Evolutionary conservation across 2,888 invertebrate genomes (phyloP).

Genomic region (Thera obeliscata): DNA sequence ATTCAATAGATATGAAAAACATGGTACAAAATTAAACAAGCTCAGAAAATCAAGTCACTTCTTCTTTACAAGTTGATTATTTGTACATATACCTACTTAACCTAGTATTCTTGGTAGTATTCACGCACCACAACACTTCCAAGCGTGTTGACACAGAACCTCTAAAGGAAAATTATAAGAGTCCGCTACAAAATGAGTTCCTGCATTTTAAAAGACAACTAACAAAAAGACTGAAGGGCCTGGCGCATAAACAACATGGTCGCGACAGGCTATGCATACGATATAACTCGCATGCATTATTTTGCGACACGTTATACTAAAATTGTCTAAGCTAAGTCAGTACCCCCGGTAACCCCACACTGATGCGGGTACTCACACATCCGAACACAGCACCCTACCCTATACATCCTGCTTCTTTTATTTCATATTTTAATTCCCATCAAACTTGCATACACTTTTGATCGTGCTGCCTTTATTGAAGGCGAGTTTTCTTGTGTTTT

Average conservation of each 20-base stretch:
- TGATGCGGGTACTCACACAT: constrained; percentile 46
- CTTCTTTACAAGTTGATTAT: no score
- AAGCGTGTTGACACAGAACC: constrained; percentile 14
- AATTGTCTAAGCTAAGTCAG: constrained; percentile 79
- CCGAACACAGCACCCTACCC: constrained; percentile 61
- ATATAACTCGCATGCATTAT: constrained; percentile 69
- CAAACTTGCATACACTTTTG: constrained; percentile 43
- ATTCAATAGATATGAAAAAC: no score
- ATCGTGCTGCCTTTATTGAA: constrained; percentile 40
- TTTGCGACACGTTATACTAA: constrained; percentile 76
- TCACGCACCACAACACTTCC: background rate
- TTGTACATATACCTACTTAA: no score
- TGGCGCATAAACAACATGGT: constrained; percentile 53
- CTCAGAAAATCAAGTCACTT: no score
- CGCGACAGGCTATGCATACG: constrained; percentile 64
- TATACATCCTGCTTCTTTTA: constrained; percentile 62
- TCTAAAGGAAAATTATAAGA: constrained; percentile 20
- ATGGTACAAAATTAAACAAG: no score
- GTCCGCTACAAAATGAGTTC: constrained; percentile 40
- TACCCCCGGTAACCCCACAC: constrained; percentile 63
- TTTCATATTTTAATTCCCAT: constrained; percentile 45
- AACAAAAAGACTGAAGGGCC: constrained; percentile 51
- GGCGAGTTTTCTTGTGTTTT: constrained; percentile 34
- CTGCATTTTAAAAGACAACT: constrained; percentile 47
- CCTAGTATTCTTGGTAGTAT: no score